These are phyloP conservation scores for Dryobota labecula DNA, from an alignment of 2,888 invertebrate genomes.

Conservation along the genomic window DNA sequence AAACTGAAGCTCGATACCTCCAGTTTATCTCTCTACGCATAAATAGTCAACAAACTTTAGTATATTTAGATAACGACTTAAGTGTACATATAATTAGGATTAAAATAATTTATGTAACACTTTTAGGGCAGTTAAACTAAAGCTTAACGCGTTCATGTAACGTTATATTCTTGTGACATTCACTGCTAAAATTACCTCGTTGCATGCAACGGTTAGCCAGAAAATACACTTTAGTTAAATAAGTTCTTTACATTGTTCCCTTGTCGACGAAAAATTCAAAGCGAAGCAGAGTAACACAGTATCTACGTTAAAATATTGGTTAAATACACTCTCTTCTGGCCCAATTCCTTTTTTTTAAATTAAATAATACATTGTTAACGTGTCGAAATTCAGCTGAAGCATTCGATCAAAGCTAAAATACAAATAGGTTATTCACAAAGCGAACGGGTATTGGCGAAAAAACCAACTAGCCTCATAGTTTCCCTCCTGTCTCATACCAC, in stretches of 20 bases:
- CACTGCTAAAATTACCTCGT: conserved; percentile 24
- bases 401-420: conserved; percentile 73
- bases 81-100: conserved; percentile 22
- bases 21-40: conserved; percentile 75
- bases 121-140: conserved; percentile 20
- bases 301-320: conserved; percentile 1
- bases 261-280: conserved; percentile 41
- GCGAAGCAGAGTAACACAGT: neutral
- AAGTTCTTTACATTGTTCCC: conserved; percentile 26
- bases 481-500: conserved; percentile 64
- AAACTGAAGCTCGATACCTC: conserved; percentile 76
- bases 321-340: conserved; percentile 1
- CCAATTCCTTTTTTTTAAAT: conserved; percentile 7
- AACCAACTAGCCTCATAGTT: conserved; percentile 72
- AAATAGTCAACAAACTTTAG: conserved; percentile 67
- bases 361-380: conserved; percentile 30
- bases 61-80: conserved; percentile 17
- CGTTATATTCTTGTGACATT: conserved; percentile 19
- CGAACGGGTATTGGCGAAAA: conserved; percentile 80
- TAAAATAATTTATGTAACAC: conserved; percentile 22
- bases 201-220: conserved; percentile 18
- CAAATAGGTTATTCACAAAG: conserved; percentile 80
- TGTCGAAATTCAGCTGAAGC: conserved; percentile 27
- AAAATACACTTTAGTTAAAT: conserved; percentile 35
- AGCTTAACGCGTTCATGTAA: conserved; percentile 17